Evolutionary conservation across 92 coral and sea anemone genomes (phyloP).

Genomic region (Pocillopora meandrina): DNA sequence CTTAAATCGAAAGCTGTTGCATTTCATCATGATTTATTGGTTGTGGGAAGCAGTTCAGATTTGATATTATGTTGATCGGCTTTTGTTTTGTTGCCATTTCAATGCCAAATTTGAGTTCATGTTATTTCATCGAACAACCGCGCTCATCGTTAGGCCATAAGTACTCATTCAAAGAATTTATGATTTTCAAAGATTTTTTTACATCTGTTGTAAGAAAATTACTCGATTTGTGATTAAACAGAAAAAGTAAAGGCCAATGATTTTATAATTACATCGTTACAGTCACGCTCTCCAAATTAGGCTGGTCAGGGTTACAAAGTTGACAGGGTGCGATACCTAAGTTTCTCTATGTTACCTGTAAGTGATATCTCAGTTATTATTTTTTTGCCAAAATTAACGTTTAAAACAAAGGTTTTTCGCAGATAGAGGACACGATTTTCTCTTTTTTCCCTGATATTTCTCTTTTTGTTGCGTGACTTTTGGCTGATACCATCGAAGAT

Average conservation of each 20-base stretch:
- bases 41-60: not conserved
- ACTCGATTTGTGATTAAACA: not conserved
- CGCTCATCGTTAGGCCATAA: too few relatives aligned
- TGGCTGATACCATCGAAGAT: too few relatives aligned
- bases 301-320: not conserved
- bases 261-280: not conserved
- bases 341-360: slow-evolving; percentile 42
- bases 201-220: not conserved
- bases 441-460: not conserved
- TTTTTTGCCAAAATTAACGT: not conserved
- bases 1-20: not conserved
- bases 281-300: slow-evolving; percentile 28
- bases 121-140: not conserved
- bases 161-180: not conserved
- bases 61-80: slow-evolving; percentile 16
- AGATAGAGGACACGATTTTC: not conserved
- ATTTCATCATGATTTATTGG: not conserved
- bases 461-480: slow-evolving; percentile 8
- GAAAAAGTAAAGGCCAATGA: not conserved
- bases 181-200: not conserved
- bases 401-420: not conserved
- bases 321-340: not conserved
- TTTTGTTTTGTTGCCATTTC: not conserved
- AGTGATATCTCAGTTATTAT: not conserved
- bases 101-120: not conserved